Evolutionary conservation across 2,797 vertebrate species (phyloP), one percentile per base, ranked within the genome.

Genomic region (Hozukius guyotensis): DNA sequence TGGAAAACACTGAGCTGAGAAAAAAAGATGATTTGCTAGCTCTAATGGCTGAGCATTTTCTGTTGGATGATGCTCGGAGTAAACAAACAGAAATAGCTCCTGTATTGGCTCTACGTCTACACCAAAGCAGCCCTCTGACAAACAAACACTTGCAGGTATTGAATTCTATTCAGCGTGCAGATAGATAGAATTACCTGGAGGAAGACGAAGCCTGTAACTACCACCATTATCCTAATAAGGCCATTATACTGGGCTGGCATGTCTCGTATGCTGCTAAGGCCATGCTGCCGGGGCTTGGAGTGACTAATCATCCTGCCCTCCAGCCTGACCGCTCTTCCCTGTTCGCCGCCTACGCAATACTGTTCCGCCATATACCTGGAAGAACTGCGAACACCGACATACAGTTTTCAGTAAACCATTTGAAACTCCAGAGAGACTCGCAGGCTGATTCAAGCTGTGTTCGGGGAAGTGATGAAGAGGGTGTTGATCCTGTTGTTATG

Each of bases 181-280:
- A 80, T 82, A 83, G 88, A 74, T 72, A 71, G 81, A 91, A 94
- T 91, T 88, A 91, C 88, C 87, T 67, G 81, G 80, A 88, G 82
- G 85, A 87, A 84, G 80, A 93, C 59, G 68, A 63, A 79, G 82
- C 86, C 80, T 84, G 86, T 92, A 95, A 94, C 87, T 87, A 89
- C 89, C 80, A 59, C 90, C 90, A 95, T 96, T 94, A 95, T 94
- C 90, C 90, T 94, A 95, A 95, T 89, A 93, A 92, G 92, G 69
- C 88, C 82, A 94, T 95, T 93, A 94, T 85, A 74, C 60, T 31
- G 77, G 77, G 84, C 76, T 73, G 87, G 68, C 72, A 75, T 81
- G 86, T 84, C 83, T 87, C 88, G 69, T 84, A 66, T 52, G 72
- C 81, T 63, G 82, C 80, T 61, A 34, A 82, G 89, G 89, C 85